A percentile compares a stretch with the other conserved stretches of the same genome.
These are phyloP conservation scores for Telmatochromis sp. DNA, from an alignment of 2,113 vertebrate genomes.

Conservation along the genomic window DNA sequence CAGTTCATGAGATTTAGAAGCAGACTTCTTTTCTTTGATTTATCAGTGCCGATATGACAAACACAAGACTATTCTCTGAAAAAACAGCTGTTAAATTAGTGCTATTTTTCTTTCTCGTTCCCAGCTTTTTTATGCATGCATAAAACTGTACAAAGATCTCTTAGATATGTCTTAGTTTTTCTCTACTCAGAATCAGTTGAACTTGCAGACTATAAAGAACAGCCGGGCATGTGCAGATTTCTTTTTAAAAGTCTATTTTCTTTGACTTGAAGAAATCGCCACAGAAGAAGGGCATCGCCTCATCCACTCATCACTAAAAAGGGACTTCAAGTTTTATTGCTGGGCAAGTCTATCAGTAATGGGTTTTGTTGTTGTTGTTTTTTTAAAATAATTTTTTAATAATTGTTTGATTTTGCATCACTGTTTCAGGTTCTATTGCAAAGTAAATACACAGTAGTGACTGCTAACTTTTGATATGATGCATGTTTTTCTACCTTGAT, in stretches of 20 bases:
- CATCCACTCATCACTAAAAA: background rate
- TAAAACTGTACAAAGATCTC: background rate
- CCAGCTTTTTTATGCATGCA: background rate
- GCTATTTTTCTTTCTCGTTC: background rate
- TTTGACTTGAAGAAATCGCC: background rate
- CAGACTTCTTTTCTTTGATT: background rate
- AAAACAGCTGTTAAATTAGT: background rate
- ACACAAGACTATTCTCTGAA: background rate
- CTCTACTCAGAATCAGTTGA: background rate
- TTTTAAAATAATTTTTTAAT: rapidly evolving
- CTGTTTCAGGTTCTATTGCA: background rate
- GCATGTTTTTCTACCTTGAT: background rate
- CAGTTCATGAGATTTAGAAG: background rate
- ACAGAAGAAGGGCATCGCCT: background rate
- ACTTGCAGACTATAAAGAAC: background rate
- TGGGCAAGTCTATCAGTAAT: background rate
- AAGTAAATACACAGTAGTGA: background rate
- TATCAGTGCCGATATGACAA: background rate
- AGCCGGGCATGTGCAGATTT: background rate
- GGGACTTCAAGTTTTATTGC: background rate
- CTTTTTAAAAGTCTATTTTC: background rate
- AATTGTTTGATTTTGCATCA: background rate
- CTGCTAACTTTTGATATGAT: background rate
- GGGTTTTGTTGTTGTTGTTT: background rate
- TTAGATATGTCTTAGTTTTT: background rate